These are phyloP conservation scores for Nomia melanderi DNA, from an alignment of 1,140 invertebrate species.

Conservation along the genomic window DNA sequence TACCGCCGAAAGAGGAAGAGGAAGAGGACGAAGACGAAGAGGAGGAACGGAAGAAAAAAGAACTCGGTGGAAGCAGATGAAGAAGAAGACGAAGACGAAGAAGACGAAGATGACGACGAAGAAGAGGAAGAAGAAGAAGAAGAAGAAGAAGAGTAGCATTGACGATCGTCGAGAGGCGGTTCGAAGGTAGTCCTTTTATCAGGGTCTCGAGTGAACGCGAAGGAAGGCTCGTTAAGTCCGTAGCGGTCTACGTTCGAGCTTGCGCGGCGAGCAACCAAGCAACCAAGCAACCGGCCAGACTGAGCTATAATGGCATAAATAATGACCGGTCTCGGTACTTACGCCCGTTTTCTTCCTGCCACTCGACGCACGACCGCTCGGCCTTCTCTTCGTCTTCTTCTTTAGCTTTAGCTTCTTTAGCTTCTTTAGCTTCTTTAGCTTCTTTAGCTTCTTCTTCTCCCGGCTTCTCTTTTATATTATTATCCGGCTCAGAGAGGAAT, in stretches of 20 bases:
- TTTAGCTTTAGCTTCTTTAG: too few species aligned
- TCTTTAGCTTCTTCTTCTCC: too few species aligned
- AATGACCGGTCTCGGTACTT: conserved; percentile 54
- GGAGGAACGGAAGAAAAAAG: too few species aligned
- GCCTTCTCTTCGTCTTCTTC: conserved; percentile 5
- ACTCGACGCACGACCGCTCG: conserved; percentile 38
- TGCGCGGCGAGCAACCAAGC: conserved; percentile 14
- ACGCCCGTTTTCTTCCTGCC: conserved; percentile 50
- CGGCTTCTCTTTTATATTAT: conserved; percentile 5
- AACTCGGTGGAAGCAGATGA: too few species aligned
- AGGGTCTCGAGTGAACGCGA: conserved; percentile 47
- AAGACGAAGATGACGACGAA: conserved; percentile 3
- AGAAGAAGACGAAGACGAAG: conserved; percentile 13
- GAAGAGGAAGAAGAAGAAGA: background rate
- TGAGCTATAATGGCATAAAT: conserved; percentile 62
- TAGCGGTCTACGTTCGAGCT: conserved; percentile 38
- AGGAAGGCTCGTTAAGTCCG: conserved; percentile 62
- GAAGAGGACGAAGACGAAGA: background rate
- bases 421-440: too few species aligned
- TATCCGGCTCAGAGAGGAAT: conserved; percentile 18
- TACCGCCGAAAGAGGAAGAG: conserved; percentile 36
- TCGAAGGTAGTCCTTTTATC: conserved; percentile 52
- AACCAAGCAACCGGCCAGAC: conserved; percentile 28
- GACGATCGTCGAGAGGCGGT: conserved; percentile 43
- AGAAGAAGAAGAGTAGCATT: conserved; percentile 28